Evolutionary conservation across 37 sponge, comb jelly and placozoan species (phyloP), one percentile per base, ranked within the genome.

Genomic region (Tethya wilhelma): DNA sequence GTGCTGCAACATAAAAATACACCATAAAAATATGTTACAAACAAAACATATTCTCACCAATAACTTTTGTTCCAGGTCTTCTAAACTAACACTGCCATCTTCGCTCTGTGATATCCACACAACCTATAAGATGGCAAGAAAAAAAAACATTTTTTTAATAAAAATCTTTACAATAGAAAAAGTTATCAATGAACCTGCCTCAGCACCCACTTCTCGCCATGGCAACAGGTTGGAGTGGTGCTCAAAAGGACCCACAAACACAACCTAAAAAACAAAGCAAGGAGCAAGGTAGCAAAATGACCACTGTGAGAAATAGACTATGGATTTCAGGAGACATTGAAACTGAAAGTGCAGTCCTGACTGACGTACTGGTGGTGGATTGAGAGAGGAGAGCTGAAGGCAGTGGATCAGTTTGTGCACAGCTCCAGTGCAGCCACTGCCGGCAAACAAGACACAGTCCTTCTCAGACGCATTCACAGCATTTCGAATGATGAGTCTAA

Each of bases 361-460:
- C n/a, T n/a, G n/a, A n/a, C n/a, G n/a, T n/a, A n/a, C 69, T 38
- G 45, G 56, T 30, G 79, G 79, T 68, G 69, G 57, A 31, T 46
- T 31, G 40, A 28, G 38, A 23, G 30, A 62, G 29, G 67, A 59
- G 59, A 79, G 81, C n/a, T 39, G 55, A 26, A 94, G 81, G 46
- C 64, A 67, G 73, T 90, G 91, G 17, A 93, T 69, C 53, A 96
- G 92, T 37, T 81, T 75, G 56, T 84, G 67, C 7, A 93, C 83
- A n/a, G 94, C 97, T 36, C 91, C 93, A 0, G 97, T 96, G 38
- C 82, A 83, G 3, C 97, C 97, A 67, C 83, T 96, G 23, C 97
- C 97, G 45, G 77, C 67, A 67, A 96, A 96, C 17, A 96, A 28
- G 14, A 96, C 97, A 81, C 86, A 73, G 71, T 93, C 97, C 45